Conservation (phyloP, 2,113 vertebrate genomes). For the Neodon shergylaensis region DNA sequence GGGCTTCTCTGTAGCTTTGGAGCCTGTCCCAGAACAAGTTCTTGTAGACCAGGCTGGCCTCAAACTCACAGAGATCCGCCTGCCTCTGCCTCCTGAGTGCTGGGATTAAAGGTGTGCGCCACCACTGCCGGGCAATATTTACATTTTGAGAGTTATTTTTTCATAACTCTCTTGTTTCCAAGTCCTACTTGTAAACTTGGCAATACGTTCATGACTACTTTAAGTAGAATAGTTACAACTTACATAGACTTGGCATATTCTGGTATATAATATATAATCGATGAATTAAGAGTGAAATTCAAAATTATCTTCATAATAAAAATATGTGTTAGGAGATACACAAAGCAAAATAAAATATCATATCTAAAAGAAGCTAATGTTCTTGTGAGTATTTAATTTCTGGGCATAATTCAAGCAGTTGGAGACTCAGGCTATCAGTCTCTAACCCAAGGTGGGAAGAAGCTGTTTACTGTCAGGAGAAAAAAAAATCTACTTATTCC, state of each 20-base stretch:
- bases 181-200: not conserved
- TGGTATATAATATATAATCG: not conserved
- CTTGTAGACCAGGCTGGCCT: no score
- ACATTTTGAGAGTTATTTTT: not conserved
- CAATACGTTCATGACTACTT: not conserved
- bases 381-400: slow-evolving; percentile 24
- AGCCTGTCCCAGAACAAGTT: no score
- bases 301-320: slow-evolving; percentile 11
- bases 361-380: not conserved
- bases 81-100: no score
- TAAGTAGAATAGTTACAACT: not conserved
- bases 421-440: not conserved
- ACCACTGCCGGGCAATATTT: not conserved
- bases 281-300: not conserved
- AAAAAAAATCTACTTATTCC: not conserved
- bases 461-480: not conserved
- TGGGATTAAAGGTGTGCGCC: no score
- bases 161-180: not conserved
- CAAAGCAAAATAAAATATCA: slow-evolving; percentile 40
- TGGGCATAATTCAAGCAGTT: not conserved
- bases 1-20: no score
- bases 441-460: not conserved
- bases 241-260: not conserved
- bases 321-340: not conserved
- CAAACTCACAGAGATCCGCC: no score